Evolutionary conservation across 2,888 invertebrate genomes (phyloP), one percentile per base, ranked within the genome.

Genomic region (Ochropacha duplaris): DNA sequence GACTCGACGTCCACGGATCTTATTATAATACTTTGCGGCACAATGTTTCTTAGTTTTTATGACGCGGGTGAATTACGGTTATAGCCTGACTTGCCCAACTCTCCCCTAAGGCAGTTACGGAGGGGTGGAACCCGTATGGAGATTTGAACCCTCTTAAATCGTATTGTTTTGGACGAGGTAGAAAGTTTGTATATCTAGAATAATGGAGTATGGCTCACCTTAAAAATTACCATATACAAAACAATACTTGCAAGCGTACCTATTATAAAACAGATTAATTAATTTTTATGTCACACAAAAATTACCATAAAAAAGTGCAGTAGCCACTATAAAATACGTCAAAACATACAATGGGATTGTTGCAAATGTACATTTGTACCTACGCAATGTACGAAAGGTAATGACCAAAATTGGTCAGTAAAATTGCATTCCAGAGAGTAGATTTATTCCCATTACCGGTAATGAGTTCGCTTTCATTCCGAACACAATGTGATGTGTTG

Each of bases 21-120:
- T 82, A 82, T 86, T 81, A 81, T 79, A 83, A 83, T 83, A 81
- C 78, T 83, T 84, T 83, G 81, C 70, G 83, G 82, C 66, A 76
- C 75, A 80, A 82, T 81, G 81, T 87, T 86, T 87, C 86, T 83
- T 81, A 87, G 86, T 88, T 90, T 90, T 90, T 90, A 90, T 79
- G 89, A 87, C 82, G 72, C 69, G 69, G 66, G 78, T 90, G 81
- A 90, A 83, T 83, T 90, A 90, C 83, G 79, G 83, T 90, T 88
- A 90, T 89, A 72, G 83, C 74, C 66, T 55, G 74, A 82, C 78
- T 84, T 84, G 59, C 77, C 82, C 74, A 69, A 71, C 71, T 77
- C 76, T 74, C 81, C 79, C 68, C 12, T 19, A 19, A 66, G 69
- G 66, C 66, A 61, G 68, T 72, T 65, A 70, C 44, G 51, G 69